phyloP scores from a whole-genome alignment of 2,797 vertebrate species.

The Dermochelys coriacea region DNA sequence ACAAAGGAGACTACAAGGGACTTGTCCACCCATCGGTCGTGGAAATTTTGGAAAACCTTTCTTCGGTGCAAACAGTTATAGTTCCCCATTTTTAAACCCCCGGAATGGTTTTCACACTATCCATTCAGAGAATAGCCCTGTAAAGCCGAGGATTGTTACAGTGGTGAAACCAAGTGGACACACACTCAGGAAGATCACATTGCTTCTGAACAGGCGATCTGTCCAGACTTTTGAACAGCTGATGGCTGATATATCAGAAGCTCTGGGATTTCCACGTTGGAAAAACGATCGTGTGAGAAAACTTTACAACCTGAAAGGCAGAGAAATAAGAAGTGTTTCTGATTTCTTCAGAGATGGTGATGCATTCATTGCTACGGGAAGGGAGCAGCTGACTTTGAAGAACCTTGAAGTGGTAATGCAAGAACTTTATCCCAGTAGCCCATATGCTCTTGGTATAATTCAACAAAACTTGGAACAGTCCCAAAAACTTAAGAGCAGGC shows the following conservation, averaged over 20 bases:
- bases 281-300: slow-evolving; percentile 91
- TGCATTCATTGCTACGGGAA: slow-evolving; percentile 92
- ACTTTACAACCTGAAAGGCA: slow-evolving; percentile 91
- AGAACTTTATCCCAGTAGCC: slow-evolving; percentile 90
- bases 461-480: slow-evolving; percentile 85
- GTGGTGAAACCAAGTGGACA: slow-evolving; percentile 88
- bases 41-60: slow-evolving; percentile 78
- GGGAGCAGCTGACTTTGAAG: slow-evolving; percentile 86
- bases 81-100: slow-evolving; percentile 65
- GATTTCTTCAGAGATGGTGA: slow-evolving; percentile 95
- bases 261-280: slow-evolving; percentile 93
- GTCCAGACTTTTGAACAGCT: slow-evolving; percentile 96
- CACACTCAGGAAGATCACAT: slow-evolving; percentile 87
- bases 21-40: slow-evolving; percentile 76
- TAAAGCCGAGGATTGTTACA: slow-evolving; percentile 92
- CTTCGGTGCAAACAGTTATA: slow-evolving; percentile 54
- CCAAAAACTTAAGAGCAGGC: slow-evolving; percentile 80
- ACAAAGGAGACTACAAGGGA: slow-evolving; percentile 75
- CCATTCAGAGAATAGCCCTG: slow-evolving; percentile 88
- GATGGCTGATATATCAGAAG: slow-evolving; percentile 93
- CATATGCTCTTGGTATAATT: slow-evolving; percentile 78
- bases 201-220: slow-evolving; percentile 92
- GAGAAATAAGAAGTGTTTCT: slow-evolving; percentile 89
- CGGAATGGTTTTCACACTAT: slow-evolving; percentile 82
- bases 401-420: slow-evolving; percentile 89